Evolutionary conservation across 1,140 invertebrate species (phyloP), one percentile per base, ranked within the genome.

Genomic region (Cecropterus lyciades): DNA sequence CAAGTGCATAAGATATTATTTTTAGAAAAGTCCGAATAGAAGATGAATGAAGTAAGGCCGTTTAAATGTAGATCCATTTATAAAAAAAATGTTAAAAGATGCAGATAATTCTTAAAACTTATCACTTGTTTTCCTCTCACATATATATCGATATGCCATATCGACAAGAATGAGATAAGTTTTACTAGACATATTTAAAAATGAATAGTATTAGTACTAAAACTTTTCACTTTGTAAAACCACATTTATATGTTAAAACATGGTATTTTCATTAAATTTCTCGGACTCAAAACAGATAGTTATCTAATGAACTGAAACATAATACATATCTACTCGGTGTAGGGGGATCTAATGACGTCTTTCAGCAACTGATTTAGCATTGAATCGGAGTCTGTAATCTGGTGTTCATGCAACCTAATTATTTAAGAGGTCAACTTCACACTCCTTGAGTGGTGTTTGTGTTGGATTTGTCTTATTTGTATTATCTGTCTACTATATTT

Each of bases 381-480:
- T 56, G 33, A 56, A 56, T 42, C 43, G 27, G 48, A 43, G 45
- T 49, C 49, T 59, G 30, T 57, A 17, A 51, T 55, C 55, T 73
- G 59, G 65, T 68, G 65, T 55, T 55, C n/a, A 11, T 43, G 40
- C 40, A 43, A 43, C 40, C 40, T 14, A 43, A 43, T 43, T 43
- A 43, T 43, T 43, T 43, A 43, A 43, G 40, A 43, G 40, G 40
- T 43, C 40, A 43, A 13, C 40, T 43, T 14, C 40, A 14, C n/a
- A 43, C 40, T 43, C 10, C 13, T 43, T 14, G 40, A 6, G 13
- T 13, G 40, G 5, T 6, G 33, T 37, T 37, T 11, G 33, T 11
- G 11, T n/a, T n/a, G 9, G 10, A 37, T 37, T 10, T 37, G 10
- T 37, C 9, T 4, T 7, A n/a, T n/a, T 37, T 11, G 7, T 37